Percentiles rank a stretch among this genome's conserved stretches.
Conservation (phyloP, 2,797 vertebrate genomes). For the Lepilemur ruficaudatus region DNA sequence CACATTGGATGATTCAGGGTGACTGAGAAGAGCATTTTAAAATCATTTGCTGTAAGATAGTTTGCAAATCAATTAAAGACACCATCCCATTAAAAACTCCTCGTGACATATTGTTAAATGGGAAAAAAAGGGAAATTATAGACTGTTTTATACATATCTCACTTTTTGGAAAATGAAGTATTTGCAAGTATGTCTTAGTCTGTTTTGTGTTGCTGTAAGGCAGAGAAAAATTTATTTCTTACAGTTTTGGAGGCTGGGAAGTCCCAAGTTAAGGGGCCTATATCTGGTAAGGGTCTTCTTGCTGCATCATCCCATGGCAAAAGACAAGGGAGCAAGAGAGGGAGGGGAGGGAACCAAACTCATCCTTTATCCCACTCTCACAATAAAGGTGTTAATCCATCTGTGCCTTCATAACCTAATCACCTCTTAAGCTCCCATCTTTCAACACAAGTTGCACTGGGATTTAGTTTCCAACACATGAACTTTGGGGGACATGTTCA, state of each 20-base stretch:
- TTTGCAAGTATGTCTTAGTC: not conserved
- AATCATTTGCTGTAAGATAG: not conserved
- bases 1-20: not conserved
- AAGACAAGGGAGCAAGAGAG: not conserved
- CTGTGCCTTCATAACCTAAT: not conserved
- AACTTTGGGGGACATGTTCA: not conserved
- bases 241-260: not conserved
- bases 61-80: not conserved
- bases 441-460: not conserved
- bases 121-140: not conserved
- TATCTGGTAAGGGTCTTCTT: not conserved
- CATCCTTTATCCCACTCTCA: not conserved
- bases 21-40: not conserved
- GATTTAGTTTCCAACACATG: not conserved
- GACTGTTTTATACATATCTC: not conserved
- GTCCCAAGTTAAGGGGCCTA: not conserved
- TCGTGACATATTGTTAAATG: not conserved
- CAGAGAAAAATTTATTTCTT: not conserved
- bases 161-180: not conserved
- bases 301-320: not conserved
- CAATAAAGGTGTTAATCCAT: not conserved
- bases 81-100: not conserved
- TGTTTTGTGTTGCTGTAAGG: not conserved
- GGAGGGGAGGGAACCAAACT: not conserved
- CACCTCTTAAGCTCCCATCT: not conserved